These are phyloP conservation scores for Drosophila baimaii DNA, from an alignment of 1,140 invertebrate species.

Conservation along the genomic window DNA sequence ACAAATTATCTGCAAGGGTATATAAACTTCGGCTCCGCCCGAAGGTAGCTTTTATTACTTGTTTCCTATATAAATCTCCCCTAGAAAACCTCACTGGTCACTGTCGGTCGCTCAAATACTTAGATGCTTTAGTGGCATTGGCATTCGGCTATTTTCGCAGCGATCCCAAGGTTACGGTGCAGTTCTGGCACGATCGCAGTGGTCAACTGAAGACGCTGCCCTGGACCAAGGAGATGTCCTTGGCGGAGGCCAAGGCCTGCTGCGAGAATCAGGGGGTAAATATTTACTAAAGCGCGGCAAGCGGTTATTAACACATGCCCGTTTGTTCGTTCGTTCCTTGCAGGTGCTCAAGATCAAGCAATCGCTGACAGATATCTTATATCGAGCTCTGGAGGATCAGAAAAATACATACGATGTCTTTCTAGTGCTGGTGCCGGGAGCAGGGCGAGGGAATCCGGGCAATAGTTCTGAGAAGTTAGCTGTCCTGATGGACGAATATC, in stretches of 20 bases:
- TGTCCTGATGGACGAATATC: slow-evolving; percentile 62
- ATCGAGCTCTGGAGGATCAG: slow-evolving; percentile 40
- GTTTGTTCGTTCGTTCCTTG: neutral
- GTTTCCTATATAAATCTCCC: neutral
- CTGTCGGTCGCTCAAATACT: slow-evolving; percentile 49
- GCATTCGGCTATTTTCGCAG: slow-evolving; percentile 72
- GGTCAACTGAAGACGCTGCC: slow-evolving; percentile 49
- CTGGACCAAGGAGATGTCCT: slow-evolving; percentile 56
- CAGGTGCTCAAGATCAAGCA: slow-evolving; percentile 64
- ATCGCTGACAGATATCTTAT: slow-evolving; percentile 49
- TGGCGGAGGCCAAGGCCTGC: slow-evolving; percentile 53
- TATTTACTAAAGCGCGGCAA: too few species aligned
- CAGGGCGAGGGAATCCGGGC: slow-evolving; percentile 64
- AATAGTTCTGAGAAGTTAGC: slow-evolving; percentile 51
- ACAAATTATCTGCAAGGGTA: too few species aligned
- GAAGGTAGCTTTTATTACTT: too few species aligned
- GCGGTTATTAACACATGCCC: neutral
- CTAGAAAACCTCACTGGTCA: slow-evolving; percentile 57
- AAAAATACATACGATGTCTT: slow-evolving; percentile 67
- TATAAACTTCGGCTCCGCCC: too few species aligned
- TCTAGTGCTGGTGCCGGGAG: slow-evolving; percentile 71
- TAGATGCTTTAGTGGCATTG: slow-evolving; percentile 70
- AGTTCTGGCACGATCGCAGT: slow-evolving; percentile 57
- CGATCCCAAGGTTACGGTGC: slow-evolving; percentile 60
- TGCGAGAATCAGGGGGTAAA: slow-evolving; percentile 50